Percentiles rank a stretch among this genome's conserved stretches.
These are phyloP conservation scores for Trichonephila inaurata DNA, from an alignment of 1,140 invertebrate species.

Conservation along the genomic window DNA sequence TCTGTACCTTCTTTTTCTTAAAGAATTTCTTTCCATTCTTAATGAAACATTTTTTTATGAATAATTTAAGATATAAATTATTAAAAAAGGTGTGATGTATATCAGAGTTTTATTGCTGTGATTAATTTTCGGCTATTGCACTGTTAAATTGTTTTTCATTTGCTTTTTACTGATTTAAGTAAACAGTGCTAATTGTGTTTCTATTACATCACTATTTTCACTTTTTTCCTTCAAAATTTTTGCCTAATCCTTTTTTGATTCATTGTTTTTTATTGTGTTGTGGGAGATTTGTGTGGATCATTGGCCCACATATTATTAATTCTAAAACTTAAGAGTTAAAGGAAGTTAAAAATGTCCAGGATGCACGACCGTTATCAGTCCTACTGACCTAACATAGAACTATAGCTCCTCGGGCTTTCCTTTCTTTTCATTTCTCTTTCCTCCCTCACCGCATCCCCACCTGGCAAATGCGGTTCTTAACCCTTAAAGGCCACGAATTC, in stretches of 20 bases:
- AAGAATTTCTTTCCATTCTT: too few relatives aligned
- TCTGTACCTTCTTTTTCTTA: too few relatives aligned
- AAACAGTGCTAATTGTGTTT: too few relatives aligned
- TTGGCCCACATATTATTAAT: constrained; percentile 34
- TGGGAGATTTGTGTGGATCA: constrained; percentile 54
- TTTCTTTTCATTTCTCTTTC: not conserved
- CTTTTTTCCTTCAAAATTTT: too few relatives aligned
- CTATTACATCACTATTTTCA: too few relatives aligned
- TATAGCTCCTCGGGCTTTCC: not conserved
- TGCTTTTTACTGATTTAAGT: too few relatives aligned
- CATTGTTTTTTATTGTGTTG: not conserved
- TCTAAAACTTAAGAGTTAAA: constrained; percentile 15
- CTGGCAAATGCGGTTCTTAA: not conserved
- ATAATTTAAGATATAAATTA: too few relatives aligned
- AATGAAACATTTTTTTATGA: too few relatives aligned
- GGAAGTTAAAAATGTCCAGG: constrained; percentile 27
- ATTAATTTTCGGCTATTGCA: too few relatives aligned
- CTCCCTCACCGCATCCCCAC: not conserved
- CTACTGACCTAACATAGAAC: constrained; percentile 42
- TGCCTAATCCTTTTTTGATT: not conserved
- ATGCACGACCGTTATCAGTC: constrained; percentile 39
- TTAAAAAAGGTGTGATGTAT: too few relatives aligned
- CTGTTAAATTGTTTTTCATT: too few relatives aligned
- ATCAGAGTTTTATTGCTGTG: too few relatives aligned
- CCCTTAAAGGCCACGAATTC: not conserved